Percentiles rank a stretch among this genome's conserved stretches.
Evolutionary conservation across 2,113 vertebrate species (phyloP).

Genomic region (Xyrauchen texanus): DNA sequence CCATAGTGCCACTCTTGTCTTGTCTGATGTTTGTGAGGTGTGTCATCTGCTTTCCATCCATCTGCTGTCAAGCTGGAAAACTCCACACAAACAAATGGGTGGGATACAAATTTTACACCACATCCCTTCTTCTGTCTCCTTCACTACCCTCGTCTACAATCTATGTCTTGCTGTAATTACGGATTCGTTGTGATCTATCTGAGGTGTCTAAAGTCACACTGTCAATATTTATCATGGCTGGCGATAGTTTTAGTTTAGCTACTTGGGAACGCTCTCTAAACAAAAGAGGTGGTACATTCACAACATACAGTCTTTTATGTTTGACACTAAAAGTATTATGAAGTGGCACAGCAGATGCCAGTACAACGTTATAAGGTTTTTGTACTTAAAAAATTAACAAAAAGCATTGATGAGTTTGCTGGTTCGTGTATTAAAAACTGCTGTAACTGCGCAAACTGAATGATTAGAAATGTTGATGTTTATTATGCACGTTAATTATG

Average conservation of each 20-base stretch:
- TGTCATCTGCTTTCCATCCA: neutral
- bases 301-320: neutral
- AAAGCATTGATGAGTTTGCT: no score
- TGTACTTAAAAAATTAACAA: no score
- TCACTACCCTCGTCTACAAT: neutral
- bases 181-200: conserved; percentile 2
- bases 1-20: neutral
- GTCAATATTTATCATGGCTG: conserved; percentile 6
- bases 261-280: neutral
- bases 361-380: no score
- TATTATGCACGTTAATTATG: no score
- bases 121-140: conserved; percentile 2
- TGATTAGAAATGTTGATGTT: no score
- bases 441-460: no score
- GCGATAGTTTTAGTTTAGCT: neutral
- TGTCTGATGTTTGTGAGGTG: conserved; percentile 3
- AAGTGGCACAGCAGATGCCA: no score
- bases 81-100: conserved; percentile 26
- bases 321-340: no score
- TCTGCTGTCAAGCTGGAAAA: conserved; percentile 2
- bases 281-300: neutral
- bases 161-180: conserved; percentile 33
- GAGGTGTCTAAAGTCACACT: conserved; percentile 35
- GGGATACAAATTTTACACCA: neutral
- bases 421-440: no score